These are phyloP conservation scores for Drosophila fuyamai DNA, from an alignment of 1,140 invertebrate species.

Conservation along the genomic window DNA sequence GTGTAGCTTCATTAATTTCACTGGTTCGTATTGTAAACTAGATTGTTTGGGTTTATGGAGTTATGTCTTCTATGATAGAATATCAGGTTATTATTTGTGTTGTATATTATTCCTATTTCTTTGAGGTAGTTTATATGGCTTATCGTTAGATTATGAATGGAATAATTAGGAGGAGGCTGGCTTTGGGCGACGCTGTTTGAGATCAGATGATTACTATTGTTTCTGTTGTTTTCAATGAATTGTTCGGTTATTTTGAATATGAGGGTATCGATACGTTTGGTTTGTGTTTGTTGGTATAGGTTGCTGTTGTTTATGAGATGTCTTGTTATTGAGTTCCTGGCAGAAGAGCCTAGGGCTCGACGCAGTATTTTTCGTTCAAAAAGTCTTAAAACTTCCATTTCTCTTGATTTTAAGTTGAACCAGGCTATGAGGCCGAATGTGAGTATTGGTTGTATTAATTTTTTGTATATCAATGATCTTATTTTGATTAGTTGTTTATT, in stretches of 20 bases:
- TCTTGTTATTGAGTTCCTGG: neutral
- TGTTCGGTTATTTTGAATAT: slow-evolving; percentile 2
- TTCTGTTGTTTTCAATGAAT: too few species aligned
- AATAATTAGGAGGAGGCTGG: neutral
- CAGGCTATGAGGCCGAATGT: slow-evolving; percentile 3
- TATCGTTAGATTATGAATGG: neutral
- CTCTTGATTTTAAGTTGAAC: neutral
- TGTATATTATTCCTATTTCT: neutral
- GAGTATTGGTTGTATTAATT: slow-evolving; percentile 14
- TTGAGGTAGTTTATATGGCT: neutral
- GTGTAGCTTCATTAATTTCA: too few species aligned
- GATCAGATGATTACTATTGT: too few species aligned
- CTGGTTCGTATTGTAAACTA: too few species aligned
- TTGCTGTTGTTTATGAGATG: too few species aligned
- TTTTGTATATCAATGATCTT: neutral
- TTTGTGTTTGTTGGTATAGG: slow-evolving; percentile 4
- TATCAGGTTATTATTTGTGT: neutral
- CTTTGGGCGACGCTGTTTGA: neutral
- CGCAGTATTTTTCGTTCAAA: slow-evolving; percentile 16
- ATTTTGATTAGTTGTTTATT: neutral
- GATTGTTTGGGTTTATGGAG: too few species aligned
- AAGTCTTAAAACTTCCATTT: neutral
- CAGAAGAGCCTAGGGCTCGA: neutral
- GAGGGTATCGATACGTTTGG: slow-evolving; percentile 3
- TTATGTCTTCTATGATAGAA: neutral